Base-by-base conservation (phyloP, 2,888 invertebrate species). In the Lydus trimaculatus region DNA sequence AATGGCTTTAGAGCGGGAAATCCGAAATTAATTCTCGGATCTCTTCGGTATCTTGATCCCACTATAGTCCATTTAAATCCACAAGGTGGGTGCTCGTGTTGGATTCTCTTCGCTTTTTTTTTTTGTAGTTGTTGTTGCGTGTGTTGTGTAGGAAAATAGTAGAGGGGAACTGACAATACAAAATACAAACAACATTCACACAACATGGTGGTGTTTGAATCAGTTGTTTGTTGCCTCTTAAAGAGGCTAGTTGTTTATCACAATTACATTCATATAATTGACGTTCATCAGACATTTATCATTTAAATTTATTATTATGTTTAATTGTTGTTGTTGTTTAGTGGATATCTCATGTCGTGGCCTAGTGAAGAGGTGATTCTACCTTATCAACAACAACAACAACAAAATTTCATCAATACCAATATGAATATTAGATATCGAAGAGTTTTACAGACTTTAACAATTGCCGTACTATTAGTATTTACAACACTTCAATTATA, bases 401-500 rank as follows among this genome's bases (percentile, higher is more conserved):
- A 58, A 25, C 63, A 58, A 20, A 9, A 48, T 48, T 48, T 20
- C 48, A 23, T 48, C 48, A 74, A 70, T 66, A 69, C 65, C 65
- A 83, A 80, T 79, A 84, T 84, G 84, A 80, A 78, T 76, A 75
- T 79, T 70, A 81, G 78, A 79, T 75, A 80, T 63, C 79, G 82
- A 69, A 81, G 83, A 74, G 73, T 79, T 65, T 75, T 84, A 69
- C 85, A 85, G 76, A 83, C 83, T 72, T 65, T 84, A 71, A 77
- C 79, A 64, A 78, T 82, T 70, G 82, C 80, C 28, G 76, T 82
- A 64, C 75, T 84, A 65, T 76, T 83, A 58, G 80, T 82, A 61
- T 85, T 84, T 74, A 82, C 79, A 63, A 82, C 81, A 65, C 70
- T 85, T 61, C 76, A 84, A 72, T 80, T 81, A 72, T 85, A 85